phyloP scores from a whole-genome alignment of 2,797 vertebrate species.

The Vespertilio murinus region DNA sequence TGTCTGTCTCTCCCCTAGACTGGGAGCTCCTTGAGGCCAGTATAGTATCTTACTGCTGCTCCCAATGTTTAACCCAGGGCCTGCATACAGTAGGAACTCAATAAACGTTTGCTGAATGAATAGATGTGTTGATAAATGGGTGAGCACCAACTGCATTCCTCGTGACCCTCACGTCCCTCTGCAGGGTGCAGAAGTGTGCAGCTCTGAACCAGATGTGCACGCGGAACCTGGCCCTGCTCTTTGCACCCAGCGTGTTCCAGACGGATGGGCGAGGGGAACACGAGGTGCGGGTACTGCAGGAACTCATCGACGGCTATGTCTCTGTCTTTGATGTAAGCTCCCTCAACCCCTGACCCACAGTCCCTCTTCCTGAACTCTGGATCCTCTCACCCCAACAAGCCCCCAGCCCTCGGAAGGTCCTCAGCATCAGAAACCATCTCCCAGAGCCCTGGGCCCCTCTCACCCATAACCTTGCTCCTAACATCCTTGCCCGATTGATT shows the following conservation, averaged over 20 bases:
- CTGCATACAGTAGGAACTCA: neutral
- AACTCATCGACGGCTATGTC: slow-evolving; percentile 95
- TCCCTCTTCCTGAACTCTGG: neutral
- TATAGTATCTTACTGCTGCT: neutral
- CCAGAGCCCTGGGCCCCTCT: neutral
- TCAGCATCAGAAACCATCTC: neutral
- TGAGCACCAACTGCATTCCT: neutral
- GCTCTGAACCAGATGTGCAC: slow-evolving; percentile 98
- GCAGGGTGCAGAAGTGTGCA: slow-evolving; percentile 96
- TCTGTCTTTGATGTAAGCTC: slow-evolving; percentile 91
- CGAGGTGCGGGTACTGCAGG: slow-evolving; percentile 96
- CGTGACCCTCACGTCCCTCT: neutral
- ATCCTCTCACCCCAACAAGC: neutral
- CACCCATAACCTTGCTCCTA: neutral
- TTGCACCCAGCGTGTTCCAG: slow-evolving; percentile 97
- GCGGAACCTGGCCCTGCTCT: slow-evolving; percentile 95
- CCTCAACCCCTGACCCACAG: neutral
- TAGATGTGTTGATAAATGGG: neutral
- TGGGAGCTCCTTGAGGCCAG: neutral
- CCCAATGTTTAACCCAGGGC: neutral
- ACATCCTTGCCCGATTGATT: neutral
- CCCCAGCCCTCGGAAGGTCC: neutral
- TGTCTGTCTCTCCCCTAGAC: neutral
- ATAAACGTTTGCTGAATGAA: neutral
- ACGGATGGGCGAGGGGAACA: slow-evolving; percentile 96